A percentile compares a stretch with the other conserved stretches of the same genome.
These are phyloP conservation scores for Syngnathus floridae DNA, from an alignment of 2,113 vertebrate genomes.

Conservation along the genomic window DNA sequence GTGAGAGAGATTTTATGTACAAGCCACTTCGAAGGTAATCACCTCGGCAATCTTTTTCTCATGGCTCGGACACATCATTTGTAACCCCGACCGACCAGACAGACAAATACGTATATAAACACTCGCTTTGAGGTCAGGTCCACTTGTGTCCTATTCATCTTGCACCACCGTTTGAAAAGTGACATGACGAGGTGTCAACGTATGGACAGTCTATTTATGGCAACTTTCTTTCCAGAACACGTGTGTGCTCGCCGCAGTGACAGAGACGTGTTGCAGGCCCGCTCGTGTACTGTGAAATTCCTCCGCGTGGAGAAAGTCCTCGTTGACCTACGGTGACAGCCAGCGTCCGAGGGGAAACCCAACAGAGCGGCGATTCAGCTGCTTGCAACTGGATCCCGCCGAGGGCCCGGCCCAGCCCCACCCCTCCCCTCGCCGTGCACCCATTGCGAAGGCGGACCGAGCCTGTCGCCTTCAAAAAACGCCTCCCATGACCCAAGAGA, in stretches of 20 bases:
- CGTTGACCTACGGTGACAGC: conserved; percentile 63
- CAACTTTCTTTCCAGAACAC: conserved; percentile 9
- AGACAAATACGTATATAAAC: not conserved
- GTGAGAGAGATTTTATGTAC: not conserved
- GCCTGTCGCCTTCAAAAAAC: conserved; percentile 53
- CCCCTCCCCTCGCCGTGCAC: conserved; percentile 33
- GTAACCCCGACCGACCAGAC: not conserved
- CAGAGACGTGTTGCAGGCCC: conserved; percentile 17
- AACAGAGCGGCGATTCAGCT: conserved; percentile 71
- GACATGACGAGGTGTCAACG: not conserved
- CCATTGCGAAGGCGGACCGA: conserved; percentile 43
- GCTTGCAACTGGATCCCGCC: conserved; percentile 65
- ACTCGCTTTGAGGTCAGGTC: not conserved
- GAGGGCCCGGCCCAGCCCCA: conserved; percentile 8
- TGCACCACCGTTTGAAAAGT: not conserved
- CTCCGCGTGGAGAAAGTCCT: conserved; percentile 64
- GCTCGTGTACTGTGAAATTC: conserved; percentile 68
- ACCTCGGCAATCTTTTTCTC: not conserved
- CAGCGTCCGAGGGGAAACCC: conserved; percentile 60
- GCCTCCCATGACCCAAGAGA: conserved; percentile 35
- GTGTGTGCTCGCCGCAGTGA: conserved; percentile 34
- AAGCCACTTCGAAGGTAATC: not conserved
- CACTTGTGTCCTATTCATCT: not conserved
- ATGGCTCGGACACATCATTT: not conserved
- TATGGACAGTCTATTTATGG: not conserved